Percentiles rank a stretch among this genome's conserved stretches.
Evolutionary conservation across 2,888 invertebrate genomes (phyloP).

Genomic region (Acleris cristana): DNA sequence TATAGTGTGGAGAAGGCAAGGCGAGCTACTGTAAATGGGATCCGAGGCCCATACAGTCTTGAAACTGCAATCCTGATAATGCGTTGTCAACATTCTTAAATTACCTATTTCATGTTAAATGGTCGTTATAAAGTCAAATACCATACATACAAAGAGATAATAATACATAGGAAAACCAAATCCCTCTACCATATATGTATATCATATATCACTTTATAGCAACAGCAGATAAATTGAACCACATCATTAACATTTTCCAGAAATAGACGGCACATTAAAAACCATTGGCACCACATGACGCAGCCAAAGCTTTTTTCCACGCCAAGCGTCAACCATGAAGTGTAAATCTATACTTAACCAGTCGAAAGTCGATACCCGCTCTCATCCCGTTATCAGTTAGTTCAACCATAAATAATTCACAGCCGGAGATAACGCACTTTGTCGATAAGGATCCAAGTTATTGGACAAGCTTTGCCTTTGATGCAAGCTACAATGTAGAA

Average conservation of each 20-base stretch:
- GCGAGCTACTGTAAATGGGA: too few relatives aligned
- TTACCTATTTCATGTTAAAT: too few relatives aligned
- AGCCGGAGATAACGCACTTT: conserved; percentile 59
- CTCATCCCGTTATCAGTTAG: conserved; percentile 62
- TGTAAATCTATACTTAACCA: conserved; percentile 5
- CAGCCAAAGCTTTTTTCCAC: conserved; percentile 4
- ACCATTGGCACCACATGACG: conserved; percentile 6
- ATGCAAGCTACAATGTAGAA: conserved; percentile 12
- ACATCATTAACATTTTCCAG: conserved; percentile 1
- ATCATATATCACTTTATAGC: too few relatives aligned
- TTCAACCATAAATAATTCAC: conserved; percentile 65
- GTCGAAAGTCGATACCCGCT: conserved; percentile 39
- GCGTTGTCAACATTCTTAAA: too few relatives aligned
- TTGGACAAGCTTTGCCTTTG: conserved; percentile 18
- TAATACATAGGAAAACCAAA: too few relatives aligned
- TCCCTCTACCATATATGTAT: too few relatives aligned
- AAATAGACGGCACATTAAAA: conserved; percentile 1
- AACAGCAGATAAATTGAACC: not conserved
- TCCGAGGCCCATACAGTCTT: too few relatives aligned
- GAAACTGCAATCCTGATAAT: too few relatives aligned
- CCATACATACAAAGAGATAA: too few relatives aligned
- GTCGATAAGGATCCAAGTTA: conserved; percentile 41
- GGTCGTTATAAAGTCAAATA: too few relatives aligned
- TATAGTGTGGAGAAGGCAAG: too few relatives aligned
- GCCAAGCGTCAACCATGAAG: conserved; percentile 5